Evolutionary conservation across 1,140 invertebrate species (phyloP).

Genomic region (Sipha flava): DNA sequence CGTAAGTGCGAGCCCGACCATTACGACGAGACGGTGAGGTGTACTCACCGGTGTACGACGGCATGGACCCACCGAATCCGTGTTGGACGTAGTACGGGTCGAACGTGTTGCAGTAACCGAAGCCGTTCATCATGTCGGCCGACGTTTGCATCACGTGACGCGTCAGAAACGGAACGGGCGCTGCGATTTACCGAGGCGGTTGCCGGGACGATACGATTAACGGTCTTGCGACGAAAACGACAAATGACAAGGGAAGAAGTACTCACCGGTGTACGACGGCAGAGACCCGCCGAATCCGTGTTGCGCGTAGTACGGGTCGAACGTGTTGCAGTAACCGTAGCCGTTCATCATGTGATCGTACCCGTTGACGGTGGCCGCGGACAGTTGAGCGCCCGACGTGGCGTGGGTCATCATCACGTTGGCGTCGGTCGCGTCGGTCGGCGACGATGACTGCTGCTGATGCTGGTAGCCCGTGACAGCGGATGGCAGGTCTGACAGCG

Average conservation of each 20-base stretch:
- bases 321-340: neutral
- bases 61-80: neutral
- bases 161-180: too few relatives aligned
- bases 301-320: constrained; percentile 18
- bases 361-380: neutral
- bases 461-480: neutral
- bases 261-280: constrained; percentile 5
- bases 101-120: neutral
- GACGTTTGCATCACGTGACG: too few relatives aligned
- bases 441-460: neutral
- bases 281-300: neutral
- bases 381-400: neutral
- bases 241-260: too few relatives aligned
- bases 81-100: constrained; percentile 11
- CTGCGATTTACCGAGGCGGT: too few relatives aligned
- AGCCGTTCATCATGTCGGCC: neutral
- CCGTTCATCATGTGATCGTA: constrained; percentile 11
- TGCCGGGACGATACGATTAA: too few relatives aligned
- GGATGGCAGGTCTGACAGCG: constrained; percentile 8
- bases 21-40: too few relatives aligned
- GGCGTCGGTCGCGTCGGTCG: neutral
- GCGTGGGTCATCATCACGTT: neutral
- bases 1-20: too few relatives aligned
- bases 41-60: neutral
- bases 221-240: too few relatives aligned